Evolutionary conservation across 2,888 invertebrate genomes (phyloP), one percentile per base, ranked within the genome.

Genomic region (Lasioglossum pauxillum): DNA sequence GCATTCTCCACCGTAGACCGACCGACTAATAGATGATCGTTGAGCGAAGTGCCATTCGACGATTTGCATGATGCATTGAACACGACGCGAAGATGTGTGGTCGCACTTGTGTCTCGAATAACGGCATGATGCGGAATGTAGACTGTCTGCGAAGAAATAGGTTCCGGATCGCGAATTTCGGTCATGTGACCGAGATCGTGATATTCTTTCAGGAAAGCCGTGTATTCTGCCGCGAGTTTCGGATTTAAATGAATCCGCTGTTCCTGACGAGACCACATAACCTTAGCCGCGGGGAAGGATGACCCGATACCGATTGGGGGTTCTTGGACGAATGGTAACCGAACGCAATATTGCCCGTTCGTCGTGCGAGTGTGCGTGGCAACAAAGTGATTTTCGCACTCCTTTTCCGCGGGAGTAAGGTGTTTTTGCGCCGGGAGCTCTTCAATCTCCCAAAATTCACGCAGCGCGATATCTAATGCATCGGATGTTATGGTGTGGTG

Each of bases 381-480:
- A 2, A 31, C 53, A 53, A 73, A 73, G 7, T 46, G 46, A 1
- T 16, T 14, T 19, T 73, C 73, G 27, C 73, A 73, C 2, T 31
- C 14, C 12, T 31, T 27, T n/a, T 73, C 46, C 4, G 31, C n/a
- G 16, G 46, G 46, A 5, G 27, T 27, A 27, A 73, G 35, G 5
- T 5, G 5, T 38, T 5, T 38, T 38, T 38, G 35, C 35, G 35
- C 35, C 0, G 5, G 5, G 35, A 38, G 35, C 35, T 38, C 35
- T 44, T 46, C 73, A 5, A 46, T 8, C 19, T 73, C 73, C 73
- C 49, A 73, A 23, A 73, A 72, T 73, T 46, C 16, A 14, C 46
- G 72, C 10, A 73, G 31, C 8, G 23, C 5, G n/a, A 27, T 27
- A 5, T 44, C 72, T 44, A 72, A 14, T 23, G 23, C 7, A 8